A percentile compares a stretch with the other conserved stretches of the same genome.
phyloP scores from a whole-genome alignment of 2,797 vertebrate genomes.

The Sebastes kiyomatsui region DNA sequence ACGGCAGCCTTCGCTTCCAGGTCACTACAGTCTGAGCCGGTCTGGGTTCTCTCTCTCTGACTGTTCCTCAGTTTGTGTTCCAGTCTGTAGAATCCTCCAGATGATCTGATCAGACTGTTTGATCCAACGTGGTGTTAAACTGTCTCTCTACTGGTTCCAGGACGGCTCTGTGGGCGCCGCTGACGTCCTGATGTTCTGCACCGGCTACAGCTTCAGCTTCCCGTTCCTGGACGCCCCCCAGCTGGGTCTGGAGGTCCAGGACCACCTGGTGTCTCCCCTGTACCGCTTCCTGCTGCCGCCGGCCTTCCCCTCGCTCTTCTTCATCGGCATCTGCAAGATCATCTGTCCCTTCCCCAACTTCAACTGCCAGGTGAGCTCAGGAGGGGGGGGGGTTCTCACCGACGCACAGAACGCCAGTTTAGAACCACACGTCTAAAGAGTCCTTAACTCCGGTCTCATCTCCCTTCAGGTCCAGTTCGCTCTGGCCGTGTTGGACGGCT shows the following conservation, averaged over 20 bases:
- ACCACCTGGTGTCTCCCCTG: slow-evolving; percentile 73
- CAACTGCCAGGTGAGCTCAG: slow-evolving; percentile 77
- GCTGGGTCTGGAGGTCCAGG: slow-evolving; percentile 69
- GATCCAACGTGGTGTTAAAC: no score
- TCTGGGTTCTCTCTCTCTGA: no score
- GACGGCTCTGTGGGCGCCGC: slow-evolving; percentile 66
- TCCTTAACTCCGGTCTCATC: background rate
- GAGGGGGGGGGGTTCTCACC: no score
- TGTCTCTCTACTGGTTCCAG: slow-evolving; percentile 35
- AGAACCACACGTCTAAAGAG: no score
- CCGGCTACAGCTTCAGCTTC: slow-evolving; percentile 83
- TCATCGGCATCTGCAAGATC: slow-evolving; percentile 82
- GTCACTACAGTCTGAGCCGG: slow-evolving; percentile 13
- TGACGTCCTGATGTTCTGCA: slow-evolving; percentile 84
- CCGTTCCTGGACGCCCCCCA: slow-evolving; percentile 70
- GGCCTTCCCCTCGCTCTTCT: slow-evolving; percentile 78
- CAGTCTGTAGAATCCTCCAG: no score
- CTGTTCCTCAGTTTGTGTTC: no score
- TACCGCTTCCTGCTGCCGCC: slow-evolving; percentile 81
- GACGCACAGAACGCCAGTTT: no score
- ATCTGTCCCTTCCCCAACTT: slow-evolving; percentile 85
- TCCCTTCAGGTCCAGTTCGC: slow-evolving; percentile 73
- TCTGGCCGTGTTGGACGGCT: slow-evolving; percentile 76
- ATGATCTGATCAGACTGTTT: no score
- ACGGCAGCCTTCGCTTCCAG: slow-evolving; percentile 71